A percentile compares a stretch with the other conserved stretches of the same genome.
Conservation (phyloP, 2,797 vertebrate genomes). For the Gallinago stenura region DNA sequence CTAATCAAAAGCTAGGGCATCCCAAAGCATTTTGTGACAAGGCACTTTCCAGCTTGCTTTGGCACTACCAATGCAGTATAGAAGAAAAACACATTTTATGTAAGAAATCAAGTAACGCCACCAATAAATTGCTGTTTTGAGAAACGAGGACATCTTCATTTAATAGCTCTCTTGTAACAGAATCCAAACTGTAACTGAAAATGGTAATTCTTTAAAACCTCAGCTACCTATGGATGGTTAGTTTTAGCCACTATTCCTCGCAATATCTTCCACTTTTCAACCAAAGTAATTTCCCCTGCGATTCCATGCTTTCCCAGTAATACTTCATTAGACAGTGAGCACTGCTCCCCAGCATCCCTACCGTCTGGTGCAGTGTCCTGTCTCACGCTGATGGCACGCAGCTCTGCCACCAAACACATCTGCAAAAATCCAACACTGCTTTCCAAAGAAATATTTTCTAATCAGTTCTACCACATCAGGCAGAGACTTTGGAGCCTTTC, state of each 20-base stretch:
- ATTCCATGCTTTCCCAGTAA: not conserved
- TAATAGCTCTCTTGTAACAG: not conserved
- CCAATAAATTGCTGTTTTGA: not conserved
- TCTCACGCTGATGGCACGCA: not conserved
- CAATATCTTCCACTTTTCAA: not conserved
- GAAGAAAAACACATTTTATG: not conserved
- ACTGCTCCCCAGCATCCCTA: not conserved
- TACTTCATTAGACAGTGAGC: not conserved
- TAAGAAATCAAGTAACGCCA: not conserved
- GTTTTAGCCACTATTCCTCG: not conserved
- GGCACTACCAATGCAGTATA: not conserved
- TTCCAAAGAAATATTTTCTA: fast-evolving
- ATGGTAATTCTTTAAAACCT: not conserved
- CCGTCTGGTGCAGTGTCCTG: fast-evolving
- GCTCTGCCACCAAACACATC: not conserved
- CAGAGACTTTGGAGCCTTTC: not conserved
- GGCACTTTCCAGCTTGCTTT: not conserved
- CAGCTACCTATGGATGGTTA: not conserved
- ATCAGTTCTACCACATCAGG: not conserved
- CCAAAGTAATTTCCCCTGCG: not conserved
- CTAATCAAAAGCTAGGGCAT: not conserved
- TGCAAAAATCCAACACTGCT: not conserved
- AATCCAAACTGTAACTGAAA: not conserved
- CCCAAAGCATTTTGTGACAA: not conserved
- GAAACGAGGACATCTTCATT: not conserved